Conservation (phyloP, 2,113 vertebrate genomes). For the Anser cygnoides region DNA sequence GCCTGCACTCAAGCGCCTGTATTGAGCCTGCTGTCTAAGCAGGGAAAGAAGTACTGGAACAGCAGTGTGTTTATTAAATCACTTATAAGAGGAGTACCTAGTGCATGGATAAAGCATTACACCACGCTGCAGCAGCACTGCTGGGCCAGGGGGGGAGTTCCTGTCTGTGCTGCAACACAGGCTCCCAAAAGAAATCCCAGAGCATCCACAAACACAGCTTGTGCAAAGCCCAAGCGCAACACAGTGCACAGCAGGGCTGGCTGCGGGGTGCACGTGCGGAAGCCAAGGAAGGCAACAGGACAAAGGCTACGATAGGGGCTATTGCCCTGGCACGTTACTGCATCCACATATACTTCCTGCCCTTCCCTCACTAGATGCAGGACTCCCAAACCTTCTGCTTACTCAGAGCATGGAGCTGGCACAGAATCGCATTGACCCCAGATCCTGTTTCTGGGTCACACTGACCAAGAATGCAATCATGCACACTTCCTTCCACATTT, state of each 20-base stretch:
- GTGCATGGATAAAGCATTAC: neutral
- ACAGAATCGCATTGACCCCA: fast-evolving
- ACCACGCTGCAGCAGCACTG: neutral
- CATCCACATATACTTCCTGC: neutral
- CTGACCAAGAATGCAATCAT: constrained; percentile 18
- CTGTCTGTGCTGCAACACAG: neutral
- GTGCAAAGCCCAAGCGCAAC: neutral
- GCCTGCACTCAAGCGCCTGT: neutral
- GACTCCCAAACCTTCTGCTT: neutral
- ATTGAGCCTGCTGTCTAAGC: neutral
- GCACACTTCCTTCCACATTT: constrained; percentile 51
- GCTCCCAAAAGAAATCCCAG: neutral
- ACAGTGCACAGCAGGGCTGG: neutral
- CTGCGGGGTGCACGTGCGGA: neutral
- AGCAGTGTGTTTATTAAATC: neutral
- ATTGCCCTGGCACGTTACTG: fast-evolving
- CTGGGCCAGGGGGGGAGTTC: neutral
- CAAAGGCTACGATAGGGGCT: neutral
- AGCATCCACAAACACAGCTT: neutral
- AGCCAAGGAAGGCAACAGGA: neutral
- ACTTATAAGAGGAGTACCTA: neutral
- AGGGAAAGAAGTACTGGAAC: neutral
- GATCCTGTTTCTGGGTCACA: neutral
- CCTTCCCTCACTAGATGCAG: neutral
- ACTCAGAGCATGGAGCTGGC: neutral